phyloP scores from a whole-genome alignment of 2,797 vertebrate genomes.

The Argentina silus region DNA sequence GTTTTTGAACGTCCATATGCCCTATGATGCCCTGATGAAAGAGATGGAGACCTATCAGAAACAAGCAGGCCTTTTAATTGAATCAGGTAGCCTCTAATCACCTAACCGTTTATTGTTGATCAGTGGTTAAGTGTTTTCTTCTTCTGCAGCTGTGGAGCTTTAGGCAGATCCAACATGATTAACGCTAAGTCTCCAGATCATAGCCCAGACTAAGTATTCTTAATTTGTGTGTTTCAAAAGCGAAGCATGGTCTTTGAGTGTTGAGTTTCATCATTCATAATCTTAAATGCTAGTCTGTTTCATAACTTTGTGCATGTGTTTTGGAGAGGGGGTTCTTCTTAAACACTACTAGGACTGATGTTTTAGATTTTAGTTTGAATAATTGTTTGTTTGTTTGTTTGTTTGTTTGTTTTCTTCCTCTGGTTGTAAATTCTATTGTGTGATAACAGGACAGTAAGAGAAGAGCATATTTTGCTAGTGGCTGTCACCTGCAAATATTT shows the following conservation, averaged over 20 bases:
- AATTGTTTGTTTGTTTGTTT: constrained; percentile 48
- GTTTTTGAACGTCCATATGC: background rate
- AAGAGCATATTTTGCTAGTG: constrained; percentile 23
- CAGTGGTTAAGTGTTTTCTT: constrained; percentile 12
- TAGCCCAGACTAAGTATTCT: constrained; percentile 48
- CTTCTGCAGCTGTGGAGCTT: constrained; percentile 27
- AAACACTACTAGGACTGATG: constrained; percentile 55
- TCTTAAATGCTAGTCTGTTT: constrained; percentile 43
- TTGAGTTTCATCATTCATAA: constrained; percentile 25
- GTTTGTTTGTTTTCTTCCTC: constrained; percentile 47
- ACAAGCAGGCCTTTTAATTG: constrained; percentile 9
- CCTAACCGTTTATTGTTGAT: background rate
- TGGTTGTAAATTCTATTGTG: constrained; percentile 50
- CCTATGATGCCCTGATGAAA: background rate
- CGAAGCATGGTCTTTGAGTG: constrained; percentile 40
- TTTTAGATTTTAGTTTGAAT: constrained; percentile 52
- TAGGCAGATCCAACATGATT: constrained; percentile 41
- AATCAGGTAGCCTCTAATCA: constrained; percentile 16
- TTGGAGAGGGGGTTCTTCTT: constrained; percentile 64
- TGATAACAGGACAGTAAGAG: constrained; percentile 42
- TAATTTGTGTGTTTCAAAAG: constrained; percentile 60
- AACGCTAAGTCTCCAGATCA: constrained; percentile 21
- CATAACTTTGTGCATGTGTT: constrained; percentile 66
- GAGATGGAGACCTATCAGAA: background rate
- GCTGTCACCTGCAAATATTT: constrained; percentile 48